A percentile compares a stretch with the other conserved stretches of the same genome.
These are phyloP conservation scores for Neogale vison DNA, from an alignment of 2,113 vertebrate species.

Conservation along the genomic window DNA sequence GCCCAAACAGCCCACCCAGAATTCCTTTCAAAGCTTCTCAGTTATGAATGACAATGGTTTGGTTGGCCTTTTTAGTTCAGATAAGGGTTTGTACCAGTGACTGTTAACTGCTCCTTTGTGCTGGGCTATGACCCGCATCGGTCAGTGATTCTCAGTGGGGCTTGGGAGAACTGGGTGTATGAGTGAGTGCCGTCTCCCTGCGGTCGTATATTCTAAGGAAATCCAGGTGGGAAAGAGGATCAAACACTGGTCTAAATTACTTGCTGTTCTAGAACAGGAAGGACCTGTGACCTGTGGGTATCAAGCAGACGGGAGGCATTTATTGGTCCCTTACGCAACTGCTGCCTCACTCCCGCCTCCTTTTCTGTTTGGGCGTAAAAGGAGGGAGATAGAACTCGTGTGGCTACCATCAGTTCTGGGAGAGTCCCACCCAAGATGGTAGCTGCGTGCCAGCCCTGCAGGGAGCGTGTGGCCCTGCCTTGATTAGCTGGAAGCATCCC, in stretches of 20 bases:
- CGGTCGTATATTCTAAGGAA: not conserved
- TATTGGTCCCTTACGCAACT: not conserved
- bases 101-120: not conserved
- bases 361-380: not conserved
- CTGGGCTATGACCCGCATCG: not conserved
- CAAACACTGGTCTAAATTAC: not conserved
- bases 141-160: not conserved
- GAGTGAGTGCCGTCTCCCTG: not conserved
- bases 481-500: not conserved
- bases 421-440: not conserved
- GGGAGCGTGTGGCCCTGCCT: not conserved
- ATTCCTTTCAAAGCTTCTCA: not conserved
- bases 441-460: not conserved
- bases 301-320: not conserved
- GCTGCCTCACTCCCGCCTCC: not conserved
- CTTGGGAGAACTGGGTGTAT: not conserved
- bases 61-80: not conserved
- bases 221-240: not conserved
- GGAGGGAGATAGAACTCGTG: not conserved
- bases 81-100: not conserved
- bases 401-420: not conserved
- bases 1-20: not conserved
- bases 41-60: not conserved
- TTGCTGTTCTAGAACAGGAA: not conserved
- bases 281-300: not conserved